Conservation (phyloP, 2,797 vertebrate species). For the Echiichthys vipera region DNA sequence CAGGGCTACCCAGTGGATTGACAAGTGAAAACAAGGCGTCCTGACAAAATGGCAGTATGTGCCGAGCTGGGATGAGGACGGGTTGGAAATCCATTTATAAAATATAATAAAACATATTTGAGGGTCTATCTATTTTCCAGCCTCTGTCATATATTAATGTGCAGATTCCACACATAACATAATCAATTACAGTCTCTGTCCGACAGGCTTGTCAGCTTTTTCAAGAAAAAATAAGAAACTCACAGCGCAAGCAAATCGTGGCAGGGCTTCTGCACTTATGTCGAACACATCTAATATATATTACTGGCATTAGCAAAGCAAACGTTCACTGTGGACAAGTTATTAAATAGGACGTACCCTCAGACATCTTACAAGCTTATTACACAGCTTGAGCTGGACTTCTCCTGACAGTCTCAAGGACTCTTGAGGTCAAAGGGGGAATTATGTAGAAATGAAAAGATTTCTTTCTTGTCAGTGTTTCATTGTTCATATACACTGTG, state of each 20-base stretch:
- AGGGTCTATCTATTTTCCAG: constrained; percentile 24
- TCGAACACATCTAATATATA: constrained; percentile 42
- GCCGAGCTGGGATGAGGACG: too few relatives aligned
- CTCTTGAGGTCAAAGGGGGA: constrained; percentile 51
- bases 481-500: background rate
- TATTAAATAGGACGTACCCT: constrained; percentile 59
- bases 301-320: constrained; percentile 59
- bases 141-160: constrained; percentile 49
- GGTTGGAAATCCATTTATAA: constrained; percentile 1
- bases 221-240: constrained; percentile 16
- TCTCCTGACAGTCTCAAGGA: constrained; percentile 49
- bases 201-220: constrained; percentile 14
- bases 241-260: constrained; percentile 11
- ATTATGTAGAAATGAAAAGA: constrained; percentile 30
- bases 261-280: constrained; percentile 19
- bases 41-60: too few relatives aligned
- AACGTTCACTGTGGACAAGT: constrained; percentile 42
- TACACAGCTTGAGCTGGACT: constrained; percentile 47
- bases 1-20: too few relatives aligned
- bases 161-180: constrained; percentile 23
- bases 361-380: constrained; percentile 38
- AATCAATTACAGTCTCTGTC: constrained; percentile 47
- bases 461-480: constrained; percentile 14
- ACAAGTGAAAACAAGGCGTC: too few relatives aligned
- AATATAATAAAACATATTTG: constrained; percentile 1